Percentiles rank a stretch among this genome's conserved stretches.
Evolutionary conservation across 2,888 invertebrate species (phyloP).

Genomic region (Drosophila melanosoma): DNA sequence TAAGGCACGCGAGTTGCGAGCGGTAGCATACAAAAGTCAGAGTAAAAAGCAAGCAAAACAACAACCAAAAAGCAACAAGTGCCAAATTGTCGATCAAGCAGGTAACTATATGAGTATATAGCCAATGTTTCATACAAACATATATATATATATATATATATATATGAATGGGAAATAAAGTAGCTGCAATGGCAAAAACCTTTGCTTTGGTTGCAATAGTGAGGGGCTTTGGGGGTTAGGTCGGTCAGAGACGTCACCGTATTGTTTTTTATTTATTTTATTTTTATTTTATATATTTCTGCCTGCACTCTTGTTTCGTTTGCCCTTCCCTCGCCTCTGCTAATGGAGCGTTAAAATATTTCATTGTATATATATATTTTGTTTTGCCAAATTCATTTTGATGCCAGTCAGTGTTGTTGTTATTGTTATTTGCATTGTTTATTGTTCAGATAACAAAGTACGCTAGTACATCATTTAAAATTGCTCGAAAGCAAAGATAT

Average conservation of each 20-base stretch:
- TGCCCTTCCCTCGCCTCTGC: slow-evolving; percentile 14
- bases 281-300: slow-evolving; percentile 2
- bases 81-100: slow-evolving; percentile 70
- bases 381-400: slow-evolving; percentile 12
- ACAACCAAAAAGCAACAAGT: slow-evolving; percentile 41
- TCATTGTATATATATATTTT: slow-evolving; percentile 3
- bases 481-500: not conserved
- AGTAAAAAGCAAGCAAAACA: slow-evolving; percentile 21
- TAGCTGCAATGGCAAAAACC: slow-evolving; percentile 16
- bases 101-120: slow-evolving; percentile 34
- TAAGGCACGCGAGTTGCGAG: slow-evolving; percentile 72
- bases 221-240: slow-evolving; percentile 16
- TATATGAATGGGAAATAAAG: slow-evolving; percentile 18
- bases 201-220: not conserved
- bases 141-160: slow-evolving; percentile 11
- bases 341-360: slow-evolving; percentile 21
- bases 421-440: slow-evolving; percentile 11
- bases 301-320: slow-evolving; percentile 1
- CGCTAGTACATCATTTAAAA: not conserved
- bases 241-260: slow-evolving; percentile 17
- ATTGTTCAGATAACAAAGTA: not conserved
- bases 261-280: slow-evolving; percentile 13
- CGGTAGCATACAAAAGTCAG: slow-evolving; percentile 59
- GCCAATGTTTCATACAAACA: not conserved
- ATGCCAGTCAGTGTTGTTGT: slow-evolving; percentile 29